Percentiles rank a stretch among this genome's conserved stretches.
These are phyloP conservation scores for Parotia lawesii DNA, from an alignment of 2,113 vertebrate genomes.

Conservation along the genomic window DNA sequence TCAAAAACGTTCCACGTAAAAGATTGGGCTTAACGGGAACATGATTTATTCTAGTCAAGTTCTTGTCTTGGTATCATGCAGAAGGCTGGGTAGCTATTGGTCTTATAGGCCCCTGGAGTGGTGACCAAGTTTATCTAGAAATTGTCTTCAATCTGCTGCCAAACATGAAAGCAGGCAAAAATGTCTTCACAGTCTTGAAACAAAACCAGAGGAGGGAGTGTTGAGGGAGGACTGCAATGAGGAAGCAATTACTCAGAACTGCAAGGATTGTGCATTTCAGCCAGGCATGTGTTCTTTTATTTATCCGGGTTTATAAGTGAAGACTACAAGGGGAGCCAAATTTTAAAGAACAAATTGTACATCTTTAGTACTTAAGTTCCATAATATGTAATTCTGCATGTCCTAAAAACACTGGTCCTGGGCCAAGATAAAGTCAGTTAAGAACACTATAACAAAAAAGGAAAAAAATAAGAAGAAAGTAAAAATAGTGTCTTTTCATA, in stretches of 20 bases:
- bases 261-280: slow-evolving; percentile 6
- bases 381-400: slow-evolving; percentile 36
- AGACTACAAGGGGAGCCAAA: not conserved
- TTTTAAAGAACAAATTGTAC: slow-evolving; percentile 51
- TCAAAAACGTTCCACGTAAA: not conserved
- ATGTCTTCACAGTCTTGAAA: slow-evolving; percentile 1
- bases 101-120: not conserved
- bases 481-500: not conserved
- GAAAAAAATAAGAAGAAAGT: not conserved
- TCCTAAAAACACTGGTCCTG: not conserved
- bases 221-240: not conserved
- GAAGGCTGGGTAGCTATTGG: not conserved
- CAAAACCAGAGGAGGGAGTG: not conserved
- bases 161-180: not conserved
- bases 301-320: slow-evolving; percentile 4
- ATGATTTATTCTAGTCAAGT: slow-evolving; percentile 24
- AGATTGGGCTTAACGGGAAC: not conserved
- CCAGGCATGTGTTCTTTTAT: slow-evolving; percentile 17
- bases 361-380: slow-evolving; percentile 15
- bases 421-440: not conserved
- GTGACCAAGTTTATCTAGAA: slow-evolving; percentile 18
- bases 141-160: not conserved
- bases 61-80: not conserved
- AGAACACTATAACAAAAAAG: not conserved
- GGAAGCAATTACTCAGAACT: not conserved